Evolutionary conservation across 2,888 invertebrate species (phyloP).

Genomic region (Rotaria socialis): DNA sequence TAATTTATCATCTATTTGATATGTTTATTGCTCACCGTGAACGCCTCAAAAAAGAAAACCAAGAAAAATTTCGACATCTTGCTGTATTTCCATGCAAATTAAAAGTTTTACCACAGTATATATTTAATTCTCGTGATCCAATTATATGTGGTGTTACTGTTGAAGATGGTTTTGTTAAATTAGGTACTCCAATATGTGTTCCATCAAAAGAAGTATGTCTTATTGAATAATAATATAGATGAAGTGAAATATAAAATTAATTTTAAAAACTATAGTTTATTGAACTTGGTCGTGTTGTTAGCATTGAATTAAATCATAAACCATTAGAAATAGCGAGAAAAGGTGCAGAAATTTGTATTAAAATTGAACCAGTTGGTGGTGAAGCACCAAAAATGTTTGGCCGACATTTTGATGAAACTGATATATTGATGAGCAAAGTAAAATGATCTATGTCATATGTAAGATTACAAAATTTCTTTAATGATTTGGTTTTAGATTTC

Average conservation of each 20-base stretch:
- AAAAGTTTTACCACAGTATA: constrained; percentile 73
- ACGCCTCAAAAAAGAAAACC: constrained; percentile 79
- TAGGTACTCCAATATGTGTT: constrained; percentile 94
- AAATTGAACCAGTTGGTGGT: constrained; percentile 93
- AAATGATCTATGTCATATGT: constrained; percentile 44
- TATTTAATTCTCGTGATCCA: constrained; percentile 96
- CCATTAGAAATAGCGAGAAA: constrained; percentile 85
- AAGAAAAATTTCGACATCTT: constrained; percentile 89
- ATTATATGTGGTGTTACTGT: constrained; percentile 92
- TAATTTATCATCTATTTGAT: constrained; percentile 98
- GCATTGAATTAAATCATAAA: constrained; percentile 92
- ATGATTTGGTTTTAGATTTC: constrained; percentile 72
- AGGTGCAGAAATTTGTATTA: constrained; percentile 68
- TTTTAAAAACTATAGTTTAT: constrained; percentile 70
- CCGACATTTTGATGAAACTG: constrained; percentile 92
- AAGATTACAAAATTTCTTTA: not conserved
- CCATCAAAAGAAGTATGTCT: constrained; percentile 41
- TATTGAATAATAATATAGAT: not conserved
- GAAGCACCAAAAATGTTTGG: constrained; percentile 98
- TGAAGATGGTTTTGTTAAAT: constrained; percentile 87
- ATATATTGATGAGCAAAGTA: constrained; percentile 80
- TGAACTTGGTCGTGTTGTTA: constrained; percentile 85
- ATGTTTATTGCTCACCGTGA: constrained; percentile 79
- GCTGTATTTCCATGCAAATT: constrained; percentile 98
- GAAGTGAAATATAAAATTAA: not conserved